Evolutionary conservation across 1,140 invertebrate species (phyloP).

Genomic region (Phenacoccus solenopsis): DNA sequence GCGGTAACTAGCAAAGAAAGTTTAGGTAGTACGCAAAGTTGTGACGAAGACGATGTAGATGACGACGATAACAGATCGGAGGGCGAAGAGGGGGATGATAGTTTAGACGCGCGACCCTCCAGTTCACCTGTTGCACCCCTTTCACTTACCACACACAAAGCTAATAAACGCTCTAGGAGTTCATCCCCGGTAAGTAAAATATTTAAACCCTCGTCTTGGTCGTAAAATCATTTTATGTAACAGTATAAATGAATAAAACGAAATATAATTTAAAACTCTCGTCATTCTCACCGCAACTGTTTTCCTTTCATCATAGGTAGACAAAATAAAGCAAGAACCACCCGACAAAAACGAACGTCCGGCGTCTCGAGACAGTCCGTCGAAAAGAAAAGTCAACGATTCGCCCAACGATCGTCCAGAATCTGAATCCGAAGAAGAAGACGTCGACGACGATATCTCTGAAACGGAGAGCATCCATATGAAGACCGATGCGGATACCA

Average conservation of each 20-base stretch:
- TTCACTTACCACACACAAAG: slow-evolving; percentile 26
- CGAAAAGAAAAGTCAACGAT: not conserved
- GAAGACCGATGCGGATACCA: slow-evolving; percentile 27
- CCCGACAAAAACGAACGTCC: slow-evolving; percentile 22
- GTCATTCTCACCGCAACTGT: too few species aligned
- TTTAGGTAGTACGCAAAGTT: slow-evolving; percentile 27
- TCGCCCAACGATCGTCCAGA: slow-evolving; percentile 16
- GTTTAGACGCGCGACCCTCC: slow-evolving; percentile 21
- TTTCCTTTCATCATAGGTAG: slow-evolving; percentile 21
- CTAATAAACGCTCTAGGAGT: slow-evolving; percentile 15
- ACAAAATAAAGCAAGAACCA: slow-evolving; percentile 27
- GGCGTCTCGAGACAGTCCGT: not conserved
- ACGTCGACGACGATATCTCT: slow-evolving; percentile 27
- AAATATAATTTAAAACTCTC: too few species aligned
- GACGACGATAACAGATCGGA: slow-evolving; percentile 19
- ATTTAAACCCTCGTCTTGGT: too few species aligned
- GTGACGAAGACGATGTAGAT: slow-evolving; percentile 24
- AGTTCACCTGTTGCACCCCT: slow-evolving; percentile 26
- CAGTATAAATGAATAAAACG: too few species aligned
- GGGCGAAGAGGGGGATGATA: slow-evolving; percentile 22
- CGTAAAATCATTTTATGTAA: too few species aligned
- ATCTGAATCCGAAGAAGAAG: slow-evolving; percentile 42
- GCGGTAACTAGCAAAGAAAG: slow-evolving; percentile 34
- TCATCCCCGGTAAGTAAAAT: slow-evolving; percentile 19
- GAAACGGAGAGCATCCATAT: slow-evolving; percentile 27